These are phyloP conservation scores for Nasonia vitripennis DNA, from an alignment of 1,140 invertebrate genomes.

Conservation along the genomic window DNA sequence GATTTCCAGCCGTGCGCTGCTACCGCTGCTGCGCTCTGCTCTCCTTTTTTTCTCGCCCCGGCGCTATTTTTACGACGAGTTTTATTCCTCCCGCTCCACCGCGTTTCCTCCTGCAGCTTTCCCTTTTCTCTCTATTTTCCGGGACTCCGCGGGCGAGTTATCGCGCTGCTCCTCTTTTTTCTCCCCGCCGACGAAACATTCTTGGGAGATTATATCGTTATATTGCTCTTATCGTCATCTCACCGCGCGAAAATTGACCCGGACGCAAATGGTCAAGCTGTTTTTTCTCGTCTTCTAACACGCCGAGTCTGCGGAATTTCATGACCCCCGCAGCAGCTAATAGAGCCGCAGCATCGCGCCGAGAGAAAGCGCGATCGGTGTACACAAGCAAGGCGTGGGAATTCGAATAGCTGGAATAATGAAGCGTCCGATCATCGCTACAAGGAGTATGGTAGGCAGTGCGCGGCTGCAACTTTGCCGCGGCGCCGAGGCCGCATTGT, in stretches of 20 bases:
- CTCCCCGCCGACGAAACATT: background rate
- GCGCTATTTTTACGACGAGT: constrained; percentile 24
- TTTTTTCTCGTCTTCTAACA: no score
- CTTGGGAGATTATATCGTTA: background rate
- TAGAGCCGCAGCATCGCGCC: no score
- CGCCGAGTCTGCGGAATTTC: no score
- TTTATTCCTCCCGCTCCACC: background rate
- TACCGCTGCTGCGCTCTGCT: background rate
- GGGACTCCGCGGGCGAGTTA: background rate
- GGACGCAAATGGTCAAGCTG: background rate
- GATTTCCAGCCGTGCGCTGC: background rate
- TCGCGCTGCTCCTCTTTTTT: background rate
- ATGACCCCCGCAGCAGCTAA: no score
- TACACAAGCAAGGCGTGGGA: background rate
- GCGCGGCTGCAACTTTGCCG: background rate
- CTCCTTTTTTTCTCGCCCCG: constrained; percentile 5
- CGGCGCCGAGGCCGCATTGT: background rate
- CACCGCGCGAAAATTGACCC: background rate
- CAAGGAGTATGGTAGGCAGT: background rate
- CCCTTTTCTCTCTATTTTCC: constrained; percentile 20
- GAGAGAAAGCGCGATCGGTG: no score
- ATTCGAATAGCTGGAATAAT: constrained; percentile 28
- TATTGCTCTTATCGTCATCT: background rate
- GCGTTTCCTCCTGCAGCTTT: background rate
- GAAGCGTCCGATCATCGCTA: constrained; percentile 36